Conservation (phyloP, 1,140 invertebrate species). For the Halyomorpha halys region DNA sequence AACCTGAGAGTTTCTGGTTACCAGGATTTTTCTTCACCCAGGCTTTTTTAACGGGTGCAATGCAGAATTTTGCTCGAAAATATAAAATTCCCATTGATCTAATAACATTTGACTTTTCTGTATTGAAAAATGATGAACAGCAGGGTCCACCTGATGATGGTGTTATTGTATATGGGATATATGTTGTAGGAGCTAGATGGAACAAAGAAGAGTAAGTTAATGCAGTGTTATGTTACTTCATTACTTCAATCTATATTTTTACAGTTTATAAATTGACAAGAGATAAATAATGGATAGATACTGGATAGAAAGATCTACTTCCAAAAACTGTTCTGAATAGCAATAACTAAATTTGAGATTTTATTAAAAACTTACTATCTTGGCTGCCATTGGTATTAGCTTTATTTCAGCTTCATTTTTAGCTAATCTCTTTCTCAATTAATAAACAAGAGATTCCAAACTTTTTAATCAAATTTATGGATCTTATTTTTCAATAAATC, state of each 20-base stretch:
- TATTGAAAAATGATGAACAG: conserved; percentile 38
- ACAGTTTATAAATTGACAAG: too few species aligned
- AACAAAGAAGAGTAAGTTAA: conserved; percentile 41
- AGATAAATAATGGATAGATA: too few species aligned
- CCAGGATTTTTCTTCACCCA: conserved; percentile 92
- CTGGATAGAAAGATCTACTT: too few species aligned
- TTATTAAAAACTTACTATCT: too few species aligned
- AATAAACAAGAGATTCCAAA: too few species aligned
- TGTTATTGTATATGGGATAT: conserved; percentile 73
- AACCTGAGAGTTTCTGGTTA: conserved; percentile 78
- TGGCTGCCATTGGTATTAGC: too few species aligned
- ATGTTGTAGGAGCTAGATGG: conserved; percentile 77
- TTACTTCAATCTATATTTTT: neutral
- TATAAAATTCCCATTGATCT: conserved; percentile 81
- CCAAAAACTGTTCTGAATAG: too few species aligned
- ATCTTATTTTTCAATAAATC: too few species aligned
- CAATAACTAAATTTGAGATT: too few species aligned
- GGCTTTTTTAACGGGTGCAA: conserved; percentile 81
- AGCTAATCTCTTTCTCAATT: too few species aligned
- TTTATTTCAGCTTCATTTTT: too few species aligned
- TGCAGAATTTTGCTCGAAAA: conserved; percentile 84
- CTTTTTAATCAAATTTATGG: too few species aligned
- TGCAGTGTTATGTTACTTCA: neutral
- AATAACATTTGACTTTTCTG: conserved; percentile 68
- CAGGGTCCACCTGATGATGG: conserved; percentile 52